Base-by-base conservation (phyloP, 1,140 invertebrate genomes). In the Drosophila subpulchrella region DNA sequence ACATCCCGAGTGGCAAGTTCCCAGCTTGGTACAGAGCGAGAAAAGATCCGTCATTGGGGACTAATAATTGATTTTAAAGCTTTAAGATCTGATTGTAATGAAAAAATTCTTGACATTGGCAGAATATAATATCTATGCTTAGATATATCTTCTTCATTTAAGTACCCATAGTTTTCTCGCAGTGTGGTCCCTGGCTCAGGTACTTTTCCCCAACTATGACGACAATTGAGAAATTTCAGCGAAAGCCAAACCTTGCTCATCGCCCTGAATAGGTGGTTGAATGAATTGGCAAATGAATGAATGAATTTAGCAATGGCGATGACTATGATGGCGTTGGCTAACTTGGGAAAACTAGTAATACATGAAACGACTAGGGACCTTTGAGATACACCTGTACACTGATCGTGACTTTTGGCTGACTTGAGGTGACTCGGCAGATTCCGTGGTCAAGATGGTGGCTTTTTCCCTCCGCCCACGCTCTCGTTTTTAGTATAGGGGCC, bases 181-280 rank as follows among this genome's bases (percentile, higher is more conserved):
- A 0, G 60, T 67, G 63, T 34, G 15, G 11, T n/a, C 34, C 13
- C 27, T n/a, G 8, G 5, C 13, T 44, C 12, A 15, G 67, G 65
- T 70, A 71, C 51, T 70, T 71, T 71, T 70, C 67, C 51, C 41
- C 42, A 12, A 20, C 34, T 34, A 36, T 71, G 67, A 71, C 67
- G 67, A 48, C 67, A 71, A 71, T 71, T 70, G 51, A 57, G 67
- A 71, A 71, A 71, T 71, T 71, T 71, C 51, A 71, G 65, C 65
- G 65, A 71, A 72, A 72, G 66, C 36, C 66, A 24, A 41, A 7
- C 51, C 48, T 32, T 10, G 44, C 36, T 72, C 66, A 71, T 72
- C 42, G 66, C 68, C 20, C 7, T 10, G 54, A 72, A 71, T 58
- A 48, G 36, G 5, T 20, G 30, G 58, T 20, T 71, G 67, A 71